Conservation (phyloP, 2,888 invertebrate genomes). For the Sarcophaga caerulescens region DNA sequence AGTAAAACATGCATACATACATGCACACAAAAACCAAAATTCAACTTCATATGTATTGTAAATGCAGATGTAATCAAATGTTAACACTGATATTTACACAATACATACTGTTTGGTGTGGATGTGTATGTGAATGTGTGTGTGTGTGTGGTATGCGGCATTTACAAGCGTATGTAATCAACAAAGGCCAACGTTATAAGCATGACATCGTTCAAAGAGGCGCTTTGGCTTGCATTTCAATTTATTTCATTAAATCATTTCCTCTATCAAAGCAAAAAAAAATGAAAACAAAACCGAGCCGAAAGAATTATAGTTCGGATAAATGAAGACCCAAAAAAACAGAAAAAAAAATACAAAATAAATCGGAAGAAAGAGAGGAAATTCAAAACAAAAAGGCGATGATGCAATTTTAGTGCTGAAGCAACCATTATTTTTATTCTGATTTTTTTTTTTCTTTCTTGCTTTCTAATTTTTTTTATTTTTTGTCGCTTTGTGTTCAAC, state of each 20-base stretch:
- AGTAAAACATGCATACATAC: not conserved
- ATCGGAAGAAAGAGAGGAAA: slow-evolving; percentile 3
- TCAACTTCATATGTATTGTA: no score
- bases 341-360: not conserved
- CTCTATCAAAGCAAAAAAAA: slow-evolving; percentile 1
- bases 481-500: not conserved
- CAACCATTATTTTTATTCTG: slow-evolving; percentile 37
- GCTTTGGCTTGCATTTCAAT: slow-evolving; percentile 56
- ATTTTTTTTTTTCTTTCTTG: slow-evolving; percentile 1
- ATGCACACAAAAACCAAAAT: no score
- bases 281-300: slow-evolving; percentile 8
- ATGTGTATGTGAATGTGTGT: no score
- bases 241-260: slow-evolving; percentile 42
- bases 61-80: no score
- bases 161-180: slow-evolving; percentile 19
- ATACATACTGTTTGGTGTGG: no score
- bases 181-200: slow-evolving; percentile 35
- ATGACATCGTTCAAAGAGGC: slow-evolving; percentile 54
- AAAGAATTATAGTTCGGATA: slow-evolving; percentile 6
- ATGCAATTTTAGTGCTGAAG: slow-evolving; percentile 45
- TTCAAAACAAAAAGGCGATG: slow-evolving; percentile 16
- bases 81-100: no score
- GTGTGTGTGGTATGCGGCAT: no score
- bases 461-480: not conserved
- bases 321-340: not conserved